Evolutionary conservation across 2,888 invertebrate species (phyloP), one percentile per base, ranked within the genome.

Genomic region (Bedellia somnulentella): DNA sequence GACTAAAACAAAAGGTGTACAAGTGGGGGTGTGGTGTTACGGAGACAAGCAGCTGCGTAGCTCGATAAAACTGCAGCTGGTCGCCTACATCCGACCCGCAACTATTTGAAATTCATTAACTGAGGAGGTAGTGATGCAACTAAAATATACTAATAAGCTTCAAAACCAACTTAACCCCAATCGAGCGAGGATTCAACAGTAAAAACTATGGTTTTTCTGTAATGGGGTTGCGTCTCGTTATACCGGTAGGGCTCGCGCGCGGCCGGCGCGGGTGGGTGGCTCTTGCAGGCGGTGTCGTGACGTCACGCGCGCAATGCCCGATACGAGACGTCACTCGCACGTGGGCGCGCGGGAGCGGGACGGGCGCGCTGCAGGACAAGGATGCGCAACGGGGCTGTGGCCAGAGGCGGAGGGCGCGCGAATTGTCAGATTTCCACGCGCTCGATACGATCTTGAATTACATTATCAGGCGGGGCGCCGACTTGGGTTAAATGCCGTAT

Each of bases 361-460:
- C 45, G 42, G 45, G 37, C 41, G 42, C 38, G 44, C 33, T 23
- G 35, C 31, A 40, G 42, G 42, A 42, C 41, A 32, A 25, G 28
- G 34, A 33, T 35, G 34, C 31, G 36, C 29, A 10, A 25, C 28
- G 24, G 34, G 36, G 37, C 39, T 43, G 29, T 45, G 40, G 37
- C 42, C 38, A 46, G 30, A 45, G 40, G 37, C 42, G 39, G 46
- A 43, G 47, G 49, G 47, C 60, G 55, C 60, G 57, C 60, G 57
- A 60, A 59, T 59, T 63, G 57, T 63, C 63, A 62, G 60, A 58
- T 61, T 57, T 60, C 55, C 18, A 52, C 59, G 50, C 67, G 66
- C 57, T 67, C 66, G 60, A 68, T 68, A 67, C 63, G 50, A 64
- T 66, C 66, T 64, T 52, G 58, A 57, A 60, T 58, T 50, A 56